Conservation (phyloP, 1,140 invertebrate species). For the Stratiolaelaps scimitus region DNA sequence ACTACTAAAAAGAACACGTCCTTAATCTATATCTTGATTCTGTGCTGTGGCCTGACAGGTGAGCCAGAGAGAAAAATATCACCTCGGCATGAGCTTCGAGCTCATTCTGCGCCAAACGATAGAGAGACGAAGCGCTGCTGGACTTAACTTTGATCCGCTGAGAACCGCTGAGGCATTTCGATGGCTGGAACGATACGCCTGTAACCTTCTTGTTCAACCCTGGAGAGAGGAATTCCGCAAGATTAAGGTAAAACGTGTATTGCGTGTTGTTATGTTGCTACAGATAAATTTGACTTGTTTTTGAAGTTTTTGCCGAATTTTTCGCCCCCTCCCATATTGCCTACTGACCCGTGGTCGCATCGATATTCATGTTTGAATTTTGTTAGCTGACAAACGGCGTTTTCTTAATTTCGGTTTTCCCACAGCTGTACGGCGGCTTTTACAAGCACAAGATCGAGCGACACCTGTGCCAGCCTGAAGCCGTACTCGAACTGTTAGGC, state of each 20-base stretch:
- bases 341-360: background rate
- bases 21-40: no score
- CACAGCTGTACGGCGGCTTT: conserved; percentile 66
- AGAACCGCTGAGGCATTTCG: conserved; percentile 65
- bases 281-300: no score
- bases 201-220: conserved; percentile 66
- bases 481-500: conserved; percentile 64
- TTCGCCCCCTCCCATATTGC: conserved; percentile 10
- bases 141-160: conserved; percentile 61
- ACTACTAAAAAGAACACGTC: no score
- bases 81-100: conserved; percentile 12
- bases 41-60: background rate
- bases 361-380: background rate
- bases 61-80: conserved; percentile 19
- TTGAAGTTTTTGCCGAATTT: no score
- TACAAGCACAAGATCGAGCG: conserved; percentile 70
- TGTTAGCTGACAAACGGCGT: conserved; percentile 30
- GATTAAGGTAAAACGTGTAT: conserved; percentile 51
- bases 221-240: conserved; percentile 72
- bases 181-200: conserved; percentile 65
- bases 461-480: conserved; percentile 58
- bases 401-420: conserved; percentile 34
- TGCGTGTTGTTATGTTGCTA: background rate
- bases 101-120: conserved; percentile 46
- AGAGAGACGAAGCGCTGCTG: conserved; percentile 44